These are phyloP conservation scores for Glyptemys insculpta DNA, from an alignment of 2,797 vertebrate genomes.

Conservation along the genomic window DNA sequence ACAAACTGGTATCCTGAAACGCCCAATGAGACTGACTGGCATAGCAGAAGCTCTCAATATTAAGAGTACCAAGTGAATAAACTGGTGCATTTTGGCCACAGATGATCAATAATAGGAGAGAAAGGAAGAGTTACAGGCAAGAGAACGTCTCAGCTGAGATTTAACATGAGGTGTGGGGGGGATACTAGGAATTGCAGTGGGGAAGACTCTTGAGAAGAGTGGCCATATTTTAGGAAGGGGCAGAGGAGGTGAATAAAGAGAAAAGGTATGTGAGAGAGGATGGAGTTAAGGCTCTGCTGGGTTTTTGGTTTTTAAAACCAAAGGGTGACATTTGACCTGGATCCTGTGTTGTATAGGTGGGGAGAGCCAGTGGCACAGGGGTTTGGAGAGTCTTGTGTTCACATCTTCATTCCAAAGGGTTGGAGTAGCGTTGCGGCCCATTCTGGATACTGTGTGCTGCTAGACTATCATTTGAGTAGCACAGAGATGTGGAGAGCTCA, in stretches of 20 bases:
- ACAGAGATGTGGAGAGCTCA: background rate
- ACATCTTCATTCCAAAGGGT: background rate
- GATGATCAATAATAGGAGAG: background rate
- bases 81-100: background rate
- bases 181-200: background rate
- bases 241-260: background rate
- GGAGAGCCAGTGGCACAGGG: background rate
- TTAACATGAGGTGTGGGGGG: background rate
- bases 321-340: background rate
- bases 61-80: background rate
- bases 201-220: background rate
- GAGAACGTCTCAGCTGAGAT: background rate
- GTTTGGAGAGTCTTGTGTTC: background rate
- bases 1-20: background rate
- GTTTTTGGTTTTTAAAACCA: background rate
- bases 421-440: background rate
- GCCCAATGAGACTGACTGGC: background rate
- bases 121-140: background rate
- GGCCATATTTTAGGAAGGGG: background rate
- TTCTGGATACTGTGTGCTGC: background rate
- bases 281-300: background rate
- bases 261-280: background rate
- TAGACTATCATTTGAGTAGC: background rate
- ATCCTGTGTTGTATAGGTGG: background rate
- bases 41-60: background rate